Percentiles rank a stretch among this genome's conserved stretches.
Conservation (phyloP, 2,797 vertebrate genomes). For the Alauda arvensis region DNA sequence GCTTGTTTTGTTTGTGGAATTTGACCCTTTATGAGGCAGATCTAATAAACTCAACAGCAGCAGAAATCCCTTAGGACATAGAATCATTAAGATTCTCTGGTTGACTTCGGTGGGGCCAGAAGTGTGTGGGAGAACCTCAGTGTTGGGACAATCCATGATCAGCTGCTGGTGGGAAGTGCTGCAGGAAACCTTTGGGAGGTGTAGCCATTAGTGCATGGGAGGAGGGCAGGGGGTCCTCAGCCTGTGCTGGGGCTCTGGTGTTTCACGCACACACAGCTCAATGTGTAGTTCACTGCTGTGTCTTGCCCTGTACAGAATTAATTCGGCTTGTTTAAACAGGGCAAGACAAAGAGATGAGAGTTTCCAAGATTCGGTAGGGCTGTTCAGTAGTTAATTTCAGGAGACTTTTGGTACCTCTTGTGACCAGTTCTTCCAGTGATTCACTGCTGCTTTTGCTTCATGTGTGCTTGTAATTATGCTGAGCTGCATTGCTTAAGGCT, state of each 20-base stretch:
- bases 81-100: background rate
- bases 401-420: background rate
- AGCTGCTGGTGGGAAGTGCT: background rate
- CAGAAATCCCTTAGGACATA: background rate
- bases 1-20: background rate
- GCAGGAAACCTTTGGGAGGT: background rate
- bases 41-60: background rate
- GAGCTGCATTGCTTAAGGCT: background rate
- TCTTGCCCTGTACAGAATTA: background rate
- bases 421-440: background rate
- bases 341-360: background rate
- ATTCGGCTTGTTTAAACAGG: background rate
- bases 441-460: background rate
- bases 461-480: background rate
- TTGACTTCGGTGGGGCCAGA: background rate
- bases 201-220: background rate
- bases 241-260: background rate
- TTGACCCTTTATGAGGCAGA: background rate
- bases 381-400: background rate
- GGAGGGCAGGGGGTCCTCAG: background rate
- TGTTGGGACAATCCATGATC: too few species aligned
- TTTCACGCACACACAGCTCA: background rate
- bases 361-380: background rate
- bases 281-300: background rate
- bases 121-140: rapidly evolving